Evolutionary conservation across 2,797 vertebrate species (phyloP).

Genomic region (Cercopithecus mitis): DNA sequence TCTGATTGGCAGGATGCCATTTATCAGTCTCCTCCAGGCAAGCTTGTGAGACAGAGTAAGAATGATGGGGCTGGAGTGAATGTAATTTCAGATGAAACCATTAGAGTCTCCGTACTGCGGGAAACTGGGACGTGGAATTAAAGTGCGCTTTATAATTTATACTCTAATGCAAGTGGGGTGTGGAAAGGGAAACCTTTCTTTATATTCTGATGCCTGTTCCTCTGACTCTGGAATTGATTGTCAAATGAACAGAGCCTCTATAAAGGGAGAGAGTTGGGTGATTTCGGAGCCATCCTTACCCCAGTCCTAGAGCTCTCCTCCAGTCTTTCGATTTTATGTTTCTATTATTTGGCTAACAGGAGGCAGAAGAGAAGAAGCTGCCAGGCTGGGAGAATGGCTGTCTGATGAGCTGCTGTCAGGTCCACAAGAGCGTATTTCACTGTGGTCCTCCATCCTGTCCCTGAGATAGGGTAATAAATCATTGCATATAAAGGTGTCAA

Average conservation of each 20-base stretch:
- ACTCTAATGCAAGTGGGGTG: conserved; percentile 8
- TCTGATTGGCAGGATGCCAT: conserved; percentile 60
- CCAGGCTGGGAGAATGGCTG: not conserved
- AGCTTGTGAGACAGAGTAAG: conserved; percentile 50
- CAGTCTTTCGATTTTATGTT: conserved; percentile 8
- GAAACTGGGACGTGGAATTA: conserved; percentile 65
- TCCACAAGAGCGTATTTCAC: not conserved
- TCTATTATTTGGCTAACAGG: conserved; percentile 2
- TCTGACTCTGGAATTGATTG: not conserved
- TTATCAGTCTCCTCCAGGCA: conserved; percentile 52
- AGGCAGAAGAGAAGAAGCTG: conserved; percentile 19
- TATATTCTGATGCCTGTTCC: conserved; percentile 44
- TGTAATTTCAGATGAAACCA: conserved; percentile 67
- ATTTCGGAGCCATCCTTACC: not conserved
- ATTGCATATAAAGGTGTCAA: not conserved
- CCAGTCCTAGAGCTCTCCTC: not conserved
- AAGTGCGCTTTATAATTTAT: conserved; percentile 71
- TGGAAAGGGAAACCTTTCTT: conserved; percentile 44
- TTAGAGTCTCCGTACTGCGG: conserved; percentile 39
- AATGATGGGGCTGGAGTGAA: conserved; percentile 45
- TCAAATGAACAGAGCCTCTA: not conserved
- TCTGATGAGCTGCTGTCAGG: not conserved
- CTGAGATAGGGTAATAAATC: not conserved
- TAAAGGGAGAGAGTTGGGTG: not conserved
- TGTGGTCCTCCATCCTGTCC: not conserved